Base-by-base conservation (phyloP, 2,113 vertebrate genomes). In the Nerophis lumbriciformis region DNA sequence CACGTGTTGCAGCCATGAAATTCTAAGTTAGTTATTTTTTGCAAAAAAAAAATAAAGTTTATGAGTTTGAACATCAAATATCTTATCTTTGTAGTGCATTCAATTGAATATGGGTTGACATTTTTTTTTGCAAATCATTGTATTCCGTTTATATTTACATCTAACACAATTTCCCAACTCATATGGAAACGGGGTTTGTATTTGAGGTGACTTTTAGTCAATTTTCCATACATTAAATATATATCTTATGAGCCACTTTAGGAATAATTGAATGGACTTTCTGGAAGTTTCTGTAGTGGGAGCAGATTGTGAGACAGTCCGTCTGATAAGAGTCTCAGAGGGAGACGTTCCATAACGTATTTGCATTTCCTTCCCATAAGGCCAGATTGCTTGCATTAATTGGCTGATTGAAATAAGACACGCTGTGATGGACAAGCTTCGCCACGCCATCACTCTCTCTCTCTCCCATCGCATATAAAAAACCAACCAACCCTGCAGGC, bases 261-360 rank as follows among this genome's bases (percentile, higher is more conserved):
- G 51, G 59, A 66, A 58, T 39, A 53, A 74, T 82, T 61, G 66
- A 71, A 71, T 59, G 19, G 19, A 61, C 36, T 65, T 73, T 77
- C 61, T 65, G 49, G 49, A 71, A 52, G 66, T 77, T 66, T 54
- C 65, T 65, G n/a, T 9, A 62, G 69, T 35, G 56, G 50, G 61
- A 59, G 21, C 48, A 52, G 66, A 66, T 57, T 44, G 50, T 14
- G 6, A 28, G 48, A 63, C 53, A 37, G 15, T 57, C 59, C 49
- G 60, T 62, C 60, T 50, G 42, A 42, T 53, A 28, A 71, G 16
- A 63, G 48, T 67, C 70, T 72, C 69, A 74, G 4, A 13, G 42
- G 56, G n/a, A 61, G 63, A 56, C 42, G 63, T 66, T 59, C 63
- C 51, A 42, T 58, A 63, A 59, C 63, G 65, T 57, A 58, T 65